Percentiles rank a stretch among this genome's conserved stretches.
These are phyloP conservation scores for Cantharis lateralis DNA, from an alignment of 2,888 invertebrate genomes.

Conservation along the genomic window DNA sequence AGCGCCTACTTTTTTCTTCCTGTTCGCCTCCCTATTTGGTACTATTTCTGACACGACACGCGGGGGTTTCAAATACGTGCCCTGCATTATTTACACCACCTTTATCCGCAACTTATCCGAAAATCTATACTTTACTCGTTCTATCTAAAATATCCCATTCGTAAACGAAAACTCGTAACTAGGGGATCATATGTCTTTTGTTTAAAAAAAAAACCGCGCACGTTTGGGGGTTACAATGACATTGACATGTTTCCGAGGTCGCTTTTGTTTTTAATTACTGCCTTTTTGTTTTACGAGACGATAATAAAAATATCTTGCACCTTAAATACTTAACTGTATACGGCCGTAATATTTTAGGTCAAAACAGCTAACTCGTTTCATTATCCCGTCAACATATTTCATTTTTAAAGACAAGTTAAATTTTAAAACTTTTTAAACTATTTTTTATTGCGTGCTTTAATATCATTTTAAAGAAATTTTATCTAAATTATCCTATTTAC, in stretches of 20 bases:
- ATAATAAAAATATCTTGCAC: neutral
- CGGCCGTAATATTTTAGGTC: slow-evolving; percentile 7
- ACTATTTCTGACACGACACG: slow-evolving; percentile 46
- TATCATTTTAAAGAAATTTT: neutral
- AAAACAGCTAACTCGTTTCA: slow-evolving; percentile 9
- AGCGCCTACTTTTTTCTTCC: slow-evolving; percentile 33
- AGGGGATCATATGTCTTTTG: slow-evolving; percentile 26
- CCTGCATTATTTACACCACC: slow-evolving; percentile 53
- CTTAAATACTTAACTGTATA: slow-evolving; percentile 25
- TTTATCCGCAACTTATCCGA: slow-evolving; percentile 48
- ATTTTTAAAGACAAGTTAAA: neutral
- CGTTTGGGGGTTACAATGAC: slow-evolving; percentile 11
- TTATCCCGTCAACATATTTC: neutral
- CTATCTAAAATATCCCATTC: slow-evolving; percentile 17
- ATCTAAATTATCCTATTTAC: neutral
- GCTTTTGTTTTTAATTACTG: neutral
- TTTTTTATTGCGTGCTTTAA: neutral
- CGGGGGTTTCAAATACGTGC: slow-evolving; percentile 47
- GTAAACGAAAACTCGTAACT: slow-evolving; percentile 15
- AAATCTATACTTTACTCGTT: slow-evolving; percentile 47
- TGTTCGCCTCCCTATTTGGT: slow-evolving; percentile 38
- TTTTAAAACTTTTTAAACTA: neutral
- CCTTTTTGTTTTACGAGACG: neutral
- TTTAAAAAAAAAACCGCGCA: neutral
- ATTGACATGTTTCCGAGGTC: slow-evolving; percentile 7